A percentile compares a stretch with the other conserved stretches of the same genome.
Evolutionary conservation across 37 sponge, comb jelly and placozoan genomes (phyloP).

Genomic region (Agelas oroides): DNA sequence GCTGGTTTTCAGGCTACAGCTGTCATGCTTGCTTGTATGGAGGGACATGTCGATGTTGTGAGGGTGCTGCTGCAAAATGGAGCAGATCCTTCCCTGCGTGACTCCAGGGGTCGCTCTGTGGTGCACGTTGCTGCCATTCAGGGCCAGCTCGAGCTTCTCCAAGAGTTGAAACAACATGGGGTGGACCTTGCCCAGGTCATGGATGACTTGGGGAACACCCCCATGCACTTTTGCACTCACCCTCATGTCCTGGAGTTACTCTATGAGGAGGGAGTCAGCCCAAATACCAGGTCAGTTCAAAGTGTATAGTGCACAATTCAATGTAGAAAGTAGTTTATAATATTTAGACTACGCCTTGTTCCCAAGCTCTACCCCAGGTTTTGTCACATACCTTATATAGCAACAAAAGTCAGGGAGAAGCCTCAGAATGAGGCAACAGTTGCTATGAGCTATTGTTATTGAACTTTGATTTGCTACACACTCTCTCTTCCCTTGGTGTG

Average conservation of each 20-base stretch:
- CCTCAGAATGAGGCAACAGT: no score
- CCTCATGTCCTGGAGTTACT: slow-evolving; percentile 9
- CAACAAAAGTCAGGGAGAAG: no score
- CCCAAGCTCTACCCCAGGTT: no score
- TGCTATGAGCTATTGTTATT: background rate
- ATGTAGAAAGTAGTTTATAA: background rate
- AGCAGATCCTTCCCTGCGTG: slow-evolving; percentile 18
- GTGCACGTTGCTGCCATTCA: slow-evolving; percentile 13
- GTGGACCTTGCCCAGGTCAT: background rate
- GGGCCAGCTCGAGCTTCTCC: slow-evolving; percentile 12
- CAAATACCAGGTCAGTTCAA: background rate
- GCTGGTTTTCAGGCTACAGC: background rate
- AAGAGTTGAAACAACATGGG: slow-evolving; percentile 6
- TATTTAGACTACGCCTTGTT: no score
- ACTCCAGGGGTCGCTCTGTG: slow-evolving; percentile 12
- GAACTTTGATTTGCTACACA: background rate
- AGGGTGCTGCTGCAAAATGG: slow-evolving; percentile 12
- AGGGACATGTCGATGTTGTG: slow-evolving; percentile 3
- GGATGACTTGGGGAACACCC: slow-evolving; percentile 6
- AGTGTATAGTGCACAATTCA: background rate
- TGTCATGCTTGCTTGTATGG: background rate
- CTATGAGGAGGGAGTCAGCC: slow-evolving; percentile 7
- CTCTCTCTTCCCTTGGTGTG: background rate
- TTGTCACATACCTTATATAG: no score
- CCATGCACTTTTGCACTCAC: slow-evolving; percentile 10